Evolutionary conservation across 64 coral and sea anemone species (phyloP).

Genomic region (Platygyra sinensis): DNA sequence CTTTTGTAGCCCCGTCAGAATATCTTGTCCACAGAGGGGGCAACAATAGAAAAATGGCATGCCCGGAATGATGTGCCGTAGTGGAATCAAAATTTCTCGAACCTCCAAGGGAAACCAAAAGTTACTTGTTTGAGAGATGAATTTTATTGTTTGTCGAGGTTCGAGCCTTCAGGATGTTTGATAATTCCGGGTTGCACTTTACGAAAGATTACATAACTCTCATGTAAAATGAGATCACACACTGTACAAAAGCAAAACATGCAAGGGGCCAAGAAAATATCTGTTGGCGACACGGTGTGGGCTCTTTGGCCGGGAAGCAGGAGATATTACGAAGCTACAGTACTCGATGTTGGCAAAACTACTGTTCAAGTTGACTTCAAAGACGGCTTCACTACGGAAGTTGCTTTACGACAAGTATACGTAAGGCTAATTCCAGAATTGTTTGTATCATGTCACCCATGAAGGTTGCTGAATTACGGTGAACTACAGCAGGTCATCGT

Average conservation of each 20-base stretch:
- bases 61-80: too few species aligned
- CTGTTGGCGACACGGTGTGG: constrained; percentile 26
- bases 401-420: neutral
- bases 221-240: too few species aligned
- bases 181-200: too few species aligned
- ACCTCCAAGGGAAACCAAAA: too few species aligned
- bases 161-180: too few species aligned
- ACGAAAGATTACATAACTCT: too few species aligned
- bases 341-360: constrained; percentile 2
- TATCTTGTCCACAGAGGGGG: too few species aligned
- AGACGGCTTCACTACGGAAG: constrained; percentile 23
- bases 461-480: neutral
- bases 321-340: constrained; percentile 33
- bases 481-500: neutral
- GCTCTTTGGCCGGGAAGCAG: constrained; percentile 38
- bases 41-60: too few species aligned
- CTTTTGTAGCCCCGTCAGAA: too few species aligned
- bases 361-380: constrained; percentile 37
- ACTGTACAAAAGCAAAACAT: neutral
- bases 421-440: neutral
- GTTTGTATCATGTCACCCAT: neutral
- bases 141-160: too few species aligned
- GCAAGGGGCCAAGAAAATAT: neutral
- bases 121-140: too few species aligned
- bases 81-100: too few species aligned